phyloP scores from a whole-genome alignment of 2,113 vertebrate genomes.

The Lagopus muta region DNA sequence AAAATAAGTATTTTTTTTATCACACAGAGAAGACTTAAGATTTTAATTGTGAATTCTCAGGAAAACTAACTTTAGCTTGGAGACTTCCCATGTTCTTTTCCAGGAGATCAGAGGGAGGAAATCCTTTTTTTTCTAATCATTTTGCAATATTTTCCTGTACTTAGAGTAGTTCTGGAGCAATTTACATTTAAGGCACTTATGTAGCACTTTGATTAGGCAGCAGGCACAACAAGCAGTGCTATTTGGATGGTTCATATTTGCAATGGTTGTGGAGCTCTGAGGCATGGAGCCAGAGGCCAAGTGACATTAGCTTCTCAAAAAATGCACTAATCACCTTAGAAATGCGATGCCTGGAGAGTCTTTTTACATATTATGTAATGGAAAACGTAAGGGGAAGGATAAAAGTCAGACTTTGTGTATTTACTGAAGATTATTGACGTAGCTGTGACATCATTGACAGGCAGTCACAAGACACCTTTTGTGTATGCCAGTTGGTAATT shows the following conservation, averaged over 20 bases:
- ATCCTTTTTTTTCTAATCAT: background rate
- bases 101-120: background rate
- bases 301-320: slow-evolving; percentile 28
- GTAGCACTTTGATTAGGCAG: slow-evolving; percentile 4
- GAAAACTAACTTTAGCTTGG: slow-evolving; percentile 13
- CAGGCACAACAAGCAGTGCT: background rate
- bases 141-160: background rate
- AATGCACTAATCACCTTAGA: slow-evolving; percentile 46
- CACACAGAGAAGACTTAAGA: slow-evolving; percentile 24
- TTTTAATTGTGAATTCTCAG: slow-evolving; percentile 49
- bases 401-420: slow-evolving; percentile 35
- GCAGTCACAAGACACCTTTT: slow-evolving; percentile 25
- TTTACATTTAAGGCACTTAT: slow-evolving; percentile 3
- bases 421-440: slow-evolving; percentile 27
- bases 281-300: slow-evolving; percentile 11
- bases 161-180: background rate
- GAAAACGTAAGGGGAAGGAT: slow-evolving; percentile 25
- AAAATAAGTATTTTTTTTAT: slow-evolving; percentile 15
- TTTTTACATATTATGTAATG: background rate
- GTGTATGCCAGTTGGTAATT: slow-evolving; percentile 29
- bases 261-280: background rate
- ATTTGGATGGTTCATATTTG: background rate
- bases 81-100: background rate
- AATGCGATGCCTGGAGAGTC: slow-evolving; percentile 27
- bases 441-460: background rate